phyloP scores from a whole-genome alignment of 2,888 invertebrate genomes.

The Elmis aenea region DNA sequence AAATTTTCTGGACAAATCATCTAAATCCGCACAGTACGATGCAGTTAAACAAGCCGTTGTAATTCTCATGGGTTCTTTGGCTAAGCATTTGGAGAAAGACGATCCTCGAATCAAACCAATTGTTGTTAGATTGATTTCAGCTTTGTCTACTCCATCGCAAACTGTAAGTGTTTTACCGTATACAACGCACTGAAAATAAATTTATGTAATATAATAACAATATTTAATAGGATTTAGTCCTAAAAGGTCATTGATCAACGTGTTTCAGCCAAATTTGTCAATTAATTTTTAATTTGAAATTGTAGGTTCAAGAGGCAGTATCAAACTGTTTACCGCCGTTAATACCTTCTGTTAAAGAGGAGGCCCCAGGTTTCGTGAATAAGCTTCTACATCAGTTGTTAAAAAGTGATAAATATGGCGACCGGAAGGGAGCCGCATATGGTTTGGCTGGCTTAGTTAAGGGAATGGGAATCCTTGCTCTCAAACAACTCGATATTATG shows the following conservation, averaged over 20 bases:
- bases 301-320: constrained; percentile 91
- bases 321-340: constrained; percentile 93
- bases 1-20: constrained; percentile 87
- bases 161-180: constrained; percentile 57
- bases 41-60: constrained; percentile 94
- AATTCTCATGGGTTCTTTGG: constrained; percentile 93
- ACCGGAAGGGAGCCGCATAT: constrained; percentile 92
- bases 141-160: constrained; percentile 94
- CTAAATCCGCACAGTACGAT: constrained; percentile 85
- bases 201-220: too few species aligned
- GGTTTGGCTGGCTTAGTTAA: constrained; percentile 95
- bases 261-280: too few species aligned
- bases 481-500: constrained; percentile 96
- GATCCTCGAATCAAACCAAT: constrained; percentile 93
- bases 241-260: too few species aligned
- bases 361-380: constrained; percentile 82
- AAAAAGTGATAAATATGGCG: constrained; percentile 89
- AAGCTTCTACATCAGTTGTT: constrained; percentile 81
- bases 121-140: constrained; percentile 80
- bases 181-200: too few species aligned
- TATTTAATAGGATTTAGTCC: too few species aligned
- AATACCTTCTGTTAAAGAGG: constrained; percentile 87
- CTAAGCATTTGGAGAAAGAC: constrained; percentile 88
- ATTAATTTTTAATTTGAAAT: constrained; percentile 4
- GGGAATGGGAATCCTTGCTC: constrained; percentile 90